Evolutionary conservation across 1,140 invertebrate species (phyloP), one percentile per base, ranked within the genome.

Genomic region (Sitophilus oryzae): DNA sequence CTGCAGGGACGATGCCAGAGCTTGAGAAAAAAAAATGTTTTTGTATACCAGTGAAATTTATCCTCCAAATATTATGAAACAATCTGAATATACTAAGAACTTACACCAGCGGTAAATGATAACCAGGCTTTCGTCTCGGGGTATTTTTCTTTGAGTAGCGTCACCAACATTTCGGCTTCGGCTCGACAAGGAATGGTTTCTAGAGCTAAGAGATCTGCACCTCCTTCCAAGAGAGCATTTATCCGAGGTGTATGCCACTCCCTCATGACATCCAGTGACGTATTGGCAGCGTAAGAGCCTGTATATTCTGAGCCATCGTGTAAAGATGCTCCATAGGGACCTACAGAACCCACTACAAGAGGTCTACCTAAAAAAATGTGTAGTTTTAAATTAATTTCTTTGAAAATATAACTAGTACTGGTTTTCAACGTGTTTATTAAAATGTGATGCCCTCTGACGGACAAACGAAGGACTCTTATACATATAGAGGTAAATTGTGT

Each of bases 281-380:
- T 79, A 1, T 69, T 77, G 38, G 86, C 81, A 0, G 85, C 80
- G 68, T 96, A 96, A 50, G 76, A 79, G 16, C 94, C 93, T 35
- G 78, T 83, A 66, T 95, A 97, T 72, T 96, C 93, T 0, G 92
- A 95, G 15, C 85, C 86, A 72, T 96, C 90, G 64, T 87, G 82
- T 3, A 93, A 74, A 58, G 80, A 84, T 3, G 92, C 91, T 0
- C 91, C 93, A 66, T 93, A 96, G 0, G 93, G 90, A 0, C 93
- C 93, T 34, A 95, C 82, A 0, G 91, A 92, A 6, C 89, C 93
- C 36, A 87, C 81, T 36, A 91, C 78, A 19, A 83, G 57, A 1
- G 85, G 81, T 57, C 59, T 61, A 22, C 48, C 58, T 66, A 34
- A 18, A 59, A 49, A n/a, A n/a, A n/a, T n/a, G n/a, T n/a, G n/a